Percentiles rank a stretch among this genome's conserved stretches.
Conservation (phyloP, 2,888 invertebrate genomes). For the Nemoura dubitans region DNA sequence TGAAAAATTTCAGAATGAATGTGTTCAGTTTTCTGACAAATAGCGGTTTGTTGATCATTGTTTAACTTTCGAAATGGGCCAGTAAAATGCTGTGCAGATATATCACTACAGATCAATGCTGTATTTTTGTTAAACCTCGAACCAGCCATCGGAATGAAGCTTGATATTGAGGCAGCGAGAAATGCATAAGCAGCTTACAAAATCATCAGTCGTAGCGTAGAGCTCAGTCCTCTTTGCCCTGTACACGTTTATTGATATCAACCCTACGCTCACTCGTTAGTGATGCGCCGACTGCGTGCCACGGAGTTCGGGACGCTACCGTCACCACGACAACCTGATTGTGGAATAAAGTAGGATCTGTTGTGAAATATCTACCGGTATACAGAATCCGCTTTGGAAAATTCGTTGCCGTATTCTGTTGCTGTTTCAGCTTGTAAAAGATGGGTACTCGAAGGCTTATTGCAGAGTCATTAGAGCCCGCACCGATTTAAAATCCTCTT, state of each 20-base stretch:
- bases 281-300: not conserved
- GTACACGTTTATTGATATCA: not conserved
- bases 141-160: not conserved
- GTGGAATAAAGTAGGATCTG: not conserved
- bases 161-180: not conserved
- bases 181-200: conserved; percentile 28
- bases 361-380: not conserved
- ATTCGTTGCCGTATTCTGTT: not conserved
- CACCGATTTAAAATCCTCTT: not conserved
- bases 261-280: not conserved
- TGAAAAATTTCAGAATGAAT: not conserved
- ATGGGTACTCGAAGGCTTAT: not conserved
- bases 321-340: not conserved
- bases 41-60: not conserved
- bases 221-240: conserved; percentile 17
- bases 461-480: not conserved
- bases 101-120: not conserved
- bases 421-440: not conserved
- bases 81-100: not conserved
- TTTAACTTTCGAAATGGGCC: not conserved
- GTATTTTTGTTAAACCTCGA: not conserved
- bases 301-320: not conserved
- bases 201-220: conserved; percentile 13
- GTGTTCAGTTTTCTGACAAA: not conserved
- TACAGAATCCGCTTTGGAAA: not conserved